These are phyloP conservation scores for Protonemura montana DNA, from an alignment of 2,888 invertebrate genomes.

Conservation along the genomic window DNA sequence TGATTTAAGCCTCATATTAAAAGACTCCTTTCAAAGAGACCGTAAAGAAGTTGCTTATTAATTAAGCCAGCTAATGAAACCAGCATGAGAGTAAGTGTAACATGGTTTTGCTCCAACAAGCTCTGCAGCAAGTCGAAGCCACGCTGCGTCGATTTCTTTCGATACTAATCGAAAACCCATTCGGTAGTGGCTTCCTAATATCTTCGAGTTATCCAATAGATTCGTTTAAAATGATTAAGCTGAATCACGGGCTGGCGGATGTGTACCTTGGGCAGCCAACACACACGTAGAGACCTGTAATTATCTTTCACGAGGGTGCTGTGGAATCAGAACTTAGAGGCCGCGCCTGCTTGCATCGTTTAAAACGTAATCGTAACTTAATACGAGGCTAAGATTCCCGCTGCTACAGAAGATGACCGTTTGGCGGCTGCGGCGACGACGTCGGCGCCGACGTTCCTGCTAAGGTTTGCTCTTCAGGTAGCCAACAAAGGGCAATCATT, in stretches of 20 bases:
- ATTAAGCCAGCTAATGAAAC: constrained; percentile 32
- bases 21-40: constrained; percentile 13
- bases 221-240: constrained; percentile 37
- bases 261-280: not conserved
- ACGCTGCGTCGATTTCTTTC: constrained; percentile 30
- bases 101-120: not conserved
- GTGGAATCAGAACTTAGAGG: constrained; percentile 15
- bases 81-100: constrained; percentile 30
- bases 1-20: not conserved
- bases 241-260: constrained; percentile 17
- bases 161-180: constrained; percentile 33
- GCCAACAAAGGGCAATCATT: constrained; percentile 14
- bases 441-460: not conserved
- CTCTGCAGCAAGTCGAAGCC: constrained; percentile 17
- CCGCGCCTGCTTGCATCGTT: constrained; percentile 22
- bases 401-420: constrained; percentile 13
- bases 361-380: constrained; percentile 26
- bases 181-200: constrained; percentile 38
- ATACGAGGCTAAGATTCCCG: not conserved
- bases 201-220: constrained; percentile 21
- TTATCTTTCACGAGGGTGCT: constrained; percentile 27
- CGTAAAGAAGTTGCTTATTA: constrained; percentile 27
- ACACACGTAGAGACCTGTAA: constrained; percentile 34
- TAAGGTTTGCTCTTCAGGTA: constrained; percentile 8
- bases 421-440: not conserved